These are phyloP conservation scores for Ia io DNA, from an alignment of 2,113 vertebrate genomes.

Conservation along the genomic window DNA sequence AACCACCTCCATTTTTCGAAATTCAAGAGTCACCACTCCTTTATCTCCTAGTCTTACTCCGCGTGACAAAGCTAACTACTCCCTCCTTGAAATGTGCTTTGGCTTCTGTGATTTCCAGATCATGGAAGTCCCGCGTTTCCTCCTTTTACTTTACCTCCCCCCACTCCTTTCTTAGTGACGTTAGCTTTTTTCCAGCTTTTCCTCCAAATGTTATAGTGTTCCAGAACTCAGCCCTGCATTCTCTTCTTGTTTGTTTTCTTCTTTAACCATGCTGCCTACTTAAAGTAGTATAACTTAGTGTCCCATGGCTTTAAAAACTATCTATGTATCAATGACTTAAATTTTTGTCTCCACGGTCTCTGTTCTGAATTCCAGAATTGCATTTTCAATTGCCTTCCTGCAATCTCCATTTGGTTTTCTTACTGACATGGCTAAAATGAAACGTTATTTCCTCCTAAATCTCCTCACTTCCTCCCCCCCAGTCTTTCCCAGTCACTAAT, in stretches of 20 bases:
- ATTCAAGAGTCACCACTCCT: neutral
- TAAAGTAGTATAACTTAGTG: neutral
- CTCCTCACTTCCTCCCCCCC: neutral
- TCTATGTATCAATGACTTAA: neutral
- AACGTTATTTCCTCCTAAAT: slow-evolving; percentile 17
- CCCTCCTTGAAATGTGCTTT: neutral
- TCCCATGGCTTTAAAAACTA: neutral
- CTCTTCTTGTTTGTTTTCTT: neutral
- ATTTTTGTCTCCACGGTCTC: neutral
- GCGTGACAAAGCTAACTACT: neutral
- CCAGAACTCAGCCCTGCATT: neutral
- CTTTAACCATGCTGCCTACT: neutral
- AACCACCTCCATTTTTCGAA: neutral
- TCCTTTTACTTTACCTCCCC: neutral
- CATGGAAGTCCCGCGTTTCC: neutral
- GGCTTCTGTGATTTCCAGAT: neutral
- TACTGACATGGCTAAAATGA: neutral
- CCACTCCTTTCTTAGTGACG: neutral
- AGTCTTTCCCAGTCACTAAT: neutral
- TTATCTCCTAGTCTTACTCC: neutral
- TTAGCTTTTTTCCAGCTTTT: neutral
- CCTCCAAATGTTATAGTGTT: neutral
- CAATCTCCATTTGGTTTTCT: neutral
- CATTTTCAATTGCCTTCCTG: neutral
- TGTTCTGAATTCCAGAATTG: slow-evolving; percentile 1